Evolutionary conservation across 2,797 vertebrate genomes (phyloP).

Genomic region (Hafferia zeledoni): DNA sequence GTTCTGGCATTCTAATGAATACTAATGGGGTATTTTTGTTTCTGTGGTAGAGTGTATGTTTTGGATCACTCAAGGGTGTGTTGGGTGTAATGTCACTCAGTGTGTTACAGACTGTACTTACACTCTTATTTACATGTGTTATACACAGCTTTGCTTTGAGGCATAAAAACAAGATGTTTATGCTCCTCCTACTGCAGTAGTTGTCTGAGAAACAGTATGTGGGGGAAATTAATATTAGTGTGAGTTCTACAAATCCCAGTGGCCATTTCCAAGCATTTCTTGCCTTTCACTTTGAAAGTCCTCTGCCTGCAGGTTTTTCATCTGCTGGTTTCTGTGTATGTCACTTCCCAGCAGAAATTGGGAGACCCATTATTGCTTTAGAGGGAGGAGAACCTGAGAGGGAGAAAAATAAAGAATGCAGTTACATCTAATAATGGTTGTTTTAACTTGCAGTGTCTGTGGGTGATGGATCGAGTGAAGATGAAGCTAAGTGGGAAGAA

Average conservation of each 20-base stretch:
- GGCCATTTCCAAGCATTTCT: background rate
- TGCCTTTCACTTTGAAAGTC: background rate
- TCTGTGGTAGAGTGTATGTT: background rate
- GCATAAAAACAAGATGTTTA: background rate
- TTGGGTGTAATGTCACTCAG: background rate
- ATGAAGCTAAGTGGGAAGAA: constrained; percentile 88
- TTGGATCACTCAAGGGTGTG: background rate
- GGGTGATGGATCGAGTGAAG: constrained; percentile 72
- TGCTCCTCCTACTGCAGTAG: background rate
- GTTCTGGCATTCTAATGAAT: background rate
- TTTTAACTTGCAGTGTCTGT: constrained; percentile 49
- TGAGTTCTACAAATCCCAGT: background rate
- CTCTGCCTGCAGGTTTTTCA: background rate
- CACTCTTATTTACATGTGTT: background rate
- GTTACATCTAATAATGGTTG: background rate
- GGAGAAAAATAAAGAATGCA: background rate
- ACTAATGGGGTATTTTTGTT: background rate
- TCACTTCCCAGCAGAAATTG: background rate
- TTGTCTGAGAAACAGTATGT: background rate
- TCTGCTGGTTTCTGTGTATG: background rate
- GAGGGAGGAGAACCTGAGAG: background rate
- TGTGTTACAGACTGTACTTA: background rate
- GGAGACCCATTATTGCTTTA: background rate
- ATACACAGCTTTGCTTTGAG: background rate
- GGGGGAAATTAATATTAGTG: background rate